A percentile compares a stretch with the other conserved stretches of the same genome.
Conservation (phyloP, 2,797 vertebrate genomes). For the Dendrocincla fuliginosa region DNA sequence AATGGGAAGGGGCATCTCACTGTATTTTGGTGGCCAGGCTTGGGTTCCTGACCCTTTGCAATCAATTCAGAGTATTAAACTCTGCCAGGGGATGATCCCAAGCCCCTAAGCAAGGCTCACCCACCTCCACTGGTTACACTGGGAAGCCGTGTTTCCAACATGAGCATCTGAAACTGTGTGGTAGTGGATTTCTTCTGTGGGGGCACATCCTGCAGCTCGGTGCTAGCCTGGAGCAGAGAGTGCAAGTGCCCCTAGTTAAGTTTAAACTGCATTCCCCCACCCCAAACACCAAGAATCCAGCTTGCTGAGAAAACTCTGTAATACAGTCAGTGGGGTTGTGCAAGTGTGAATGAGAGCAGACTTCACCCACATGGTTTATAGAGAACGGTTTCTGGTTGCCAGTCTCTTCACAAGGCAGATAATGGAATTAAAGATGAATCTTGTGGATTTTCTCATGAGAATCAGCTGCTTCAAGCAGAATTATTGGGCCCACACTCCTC, state of each 20-base stretch:
- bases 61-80: neutral
- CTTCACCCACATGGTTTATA: neutral
- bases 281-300: neutral
- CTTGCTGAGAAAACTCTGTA: neutral
- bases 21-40: neutral
- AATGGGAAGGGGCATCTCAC: neutral
- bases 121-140: neutral
- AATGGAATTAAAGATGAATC: neutral
- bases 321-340: neutral
- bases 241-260: neutral
- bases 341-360: neutral
- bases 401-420: neutral
- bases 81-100: neutral
- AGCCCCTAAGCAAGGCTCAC: neutral
- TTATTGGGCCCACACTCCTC: neutral
- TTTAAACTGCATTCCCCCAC: neutral
- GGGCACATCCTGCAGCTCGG: neutral
- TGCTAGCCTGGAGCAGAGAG: neutral
- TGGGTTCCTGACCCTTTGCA: neutral
- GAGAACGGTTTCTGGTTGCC: neutral
- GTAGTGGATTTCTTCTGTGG: neutral
- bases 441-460: neutral
- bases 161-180: neutral
- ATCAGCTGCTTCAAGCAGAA: conserved; percentile 7
- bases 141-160: accelerated